Evolutionary conservation across 2,888 invertebrate genomes (phyloP), one percentile per base, ranked within the genome.

Genomic region (Ethmia dodecea): DNA sequence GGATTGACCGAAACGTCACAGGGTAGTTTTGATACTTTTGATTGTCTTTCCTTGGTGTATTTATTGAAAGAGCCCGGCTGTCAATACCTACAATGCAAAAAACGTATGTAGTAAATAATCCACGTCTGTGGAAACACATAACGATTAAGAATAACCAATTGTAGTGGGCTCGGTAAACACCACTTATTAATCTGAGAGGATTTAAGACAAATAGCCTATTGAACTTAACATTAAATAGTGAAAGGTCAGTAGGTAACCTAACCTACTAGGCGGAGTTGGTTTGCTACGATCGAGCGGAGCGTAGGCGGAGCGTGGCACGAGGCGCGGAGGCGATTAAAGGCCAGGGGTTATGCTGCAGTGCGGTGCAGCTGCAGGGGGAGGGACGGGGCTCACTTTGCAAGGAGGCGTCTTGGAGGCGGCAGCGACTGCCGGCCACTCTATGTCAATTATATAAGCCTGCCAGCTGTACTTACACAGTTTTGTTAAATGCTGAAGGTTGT

Each of bases 401-500:
- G 49, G 47, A 55, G 64, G 61, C 56, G 61, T 55, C 54, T 52
- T 45, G 51, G 43, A 52, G 67, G 57, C 50, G 41, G 38, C 40
- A 45, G 43, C 45, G 43, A 29, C 40, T 39, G 28, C 24, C 6
- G 3, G 33, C 13, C 13, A 10, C 24, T 6, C 24, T 24, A 24
- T 11, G 26, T 11, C 12, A 39, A 45, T 65, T 66, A 67, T 57
- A 53, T 68, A 67, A 67, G 49, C 12, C 18, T 39, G 45, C n/a
- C 43, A 45, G 40, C 39, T 43, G 59, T 55, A 54, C 60, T 49
- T n/a, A n/a, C 45, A 14, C 49, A 62, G 63, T 72, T 73, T 74
- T 68, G 69, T 69, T 68, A 64, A n/a, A 69, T 62, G 60, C 61
- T 63, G 72, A 80, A 81, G 79, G 78, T 73, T 76, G 71, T 59